Percentiles rank a stretch among this genome's conserved stretches.
Conservation (phyloP, 2,888 invertebrate genomes). For the Sinotaia quadrata region DNA sequence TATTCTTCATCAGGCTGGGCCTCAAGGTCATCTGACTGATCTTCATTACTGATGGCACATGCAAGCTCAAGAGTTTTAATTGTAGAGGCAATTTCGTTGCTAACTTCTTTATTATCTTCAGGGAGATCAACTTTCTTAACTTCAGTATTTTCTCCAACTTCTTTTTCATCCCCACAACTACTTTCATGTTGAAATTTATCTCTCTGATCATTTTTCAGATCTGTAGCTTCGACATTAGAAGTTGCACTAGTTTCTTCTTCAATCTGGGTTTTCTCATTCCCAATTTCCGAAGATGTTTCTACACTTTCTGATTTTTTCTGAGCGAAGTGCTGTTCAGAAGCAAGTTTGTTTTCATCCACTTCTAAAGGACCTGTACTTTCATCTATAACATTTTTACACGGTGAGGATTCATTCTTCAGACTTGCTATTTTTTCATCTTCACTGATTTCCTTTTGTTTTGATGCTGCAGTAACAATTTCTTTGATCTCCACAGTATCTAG, state of each 20-base stretch:
- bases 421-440: no score
- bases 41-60: slow-evolving; percentile 4
- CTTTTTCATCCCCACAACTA: neutral
- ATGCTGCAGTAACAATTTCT: no score
- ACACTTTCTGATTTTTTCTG: neutral
- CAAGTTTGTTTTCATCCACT: no score
- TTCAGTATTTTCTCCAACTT: neutral
- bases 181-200: neutral
- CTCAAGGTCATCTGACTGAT: slow-evolving; percentile 12
- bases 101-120: no score
- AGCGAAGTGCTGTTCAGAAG: no score
- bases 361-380: no score
- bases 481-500: no score
- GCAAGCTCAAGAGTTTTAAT: no score
- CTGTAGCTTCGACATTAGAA: neutral
- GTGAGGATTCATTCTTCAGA: no score
- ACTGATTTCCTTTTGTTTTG: no score
- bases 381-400: no score
- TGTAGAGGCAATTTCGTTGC: no score
- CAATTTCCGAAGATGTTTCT: neutral
- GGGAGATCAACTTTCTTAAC: neutral
- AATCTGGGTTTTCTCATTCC: neutral
- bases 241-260: neutral
- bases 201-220: neutral
- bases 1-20: slow-evolving; percentile 20